Evolutionary conservation across 2,888 invertebrate genomes (phyloP).

Genomic region (Alloscopus bannaensis): DNA sequence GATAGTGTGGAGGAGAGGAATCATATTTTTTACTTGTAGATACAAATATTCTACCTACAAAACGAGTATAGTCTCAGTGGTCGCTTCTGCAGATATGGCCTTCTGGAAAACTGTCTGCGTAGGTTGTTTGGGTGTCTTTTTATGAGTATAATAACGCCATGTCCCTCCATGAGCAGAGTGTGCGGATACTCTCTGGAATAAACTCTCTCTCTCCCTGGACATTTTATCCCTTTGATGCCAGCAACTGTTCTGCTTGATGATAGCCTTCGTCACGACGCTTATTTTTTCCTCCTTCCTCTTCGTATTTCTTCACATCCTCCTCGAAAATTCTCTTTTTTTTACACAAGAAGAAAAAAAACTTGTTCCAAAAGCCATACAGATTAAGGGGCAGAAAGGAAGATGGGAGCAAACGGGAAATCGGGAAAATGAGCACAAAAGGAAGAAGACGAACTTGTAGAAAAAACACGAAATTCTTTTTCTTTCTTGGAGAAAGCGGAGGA

Average conservation of each 20-base stretch:
- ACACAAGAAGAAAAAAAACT: conserved; percentile 23
- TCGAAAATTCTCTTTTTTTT: too few relatives aligned
- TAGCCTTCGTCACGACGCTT: background rate
- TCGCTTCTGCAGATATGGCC: too few relatives aligned
- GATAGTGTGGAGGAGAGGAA: conserved; percentile 20
- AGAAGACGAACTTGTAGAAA: conserved; percentile 10
- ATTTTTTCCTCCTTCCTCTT: background rate
- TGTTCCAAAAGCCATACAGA: conserved; percentile 19
- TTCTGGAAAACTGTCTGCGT: too few relatives aligned
- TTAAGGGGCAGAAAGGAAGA: conserved; percentile 12
- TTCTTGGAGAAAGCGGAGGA: background rate
- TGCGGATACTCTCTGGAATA: background rate
- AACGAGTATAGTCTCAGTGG: too few relatives aligned
- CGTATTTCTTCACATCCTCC: conserved; percentile 8
- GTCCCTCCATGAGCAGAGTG: conserved; percentile 10
- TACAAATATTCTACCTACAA: too few relatives aligned
- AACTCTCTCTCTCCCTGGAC: background rate
- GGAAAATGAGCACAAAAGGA: conserved; percentile 42
- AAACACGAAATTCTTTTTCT: background rate
- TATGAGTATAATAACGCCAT: conserved; percentile 40
- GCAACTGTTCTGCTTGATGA: background rate
- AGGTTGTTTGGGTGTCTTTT: conserved; percentile 45
- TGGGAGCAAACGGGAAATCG: conserved; percentile 47
- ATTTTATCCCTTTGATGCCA: background rate
- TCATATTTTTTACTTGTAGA: too few relatives aligned